Conservation (phyloP, 2,888 invertebrate species). For the Spodoptera exigua region DNA sequence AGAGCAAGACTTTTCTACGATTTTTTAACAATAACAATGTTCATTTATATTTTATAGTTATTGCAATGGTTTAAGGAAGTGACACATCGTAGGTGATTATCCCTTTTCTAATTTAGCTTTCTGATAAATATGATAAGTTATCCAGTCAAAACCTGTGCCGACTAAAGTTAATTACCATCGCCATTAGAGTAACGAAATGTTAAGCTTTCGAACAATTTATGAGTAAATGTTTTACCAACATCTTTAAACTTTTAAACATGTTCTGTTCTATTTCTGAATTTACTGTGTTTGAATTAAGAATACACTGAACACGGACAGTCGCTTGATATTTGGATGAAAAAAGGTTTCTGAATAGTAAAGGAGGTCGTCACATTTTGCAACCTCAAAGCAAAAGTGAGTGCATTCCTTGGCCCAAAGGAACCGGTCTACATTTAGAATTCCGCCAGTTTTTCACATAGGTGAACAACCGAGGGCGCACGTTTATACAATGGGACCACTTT, state of each 20-base stretch:
- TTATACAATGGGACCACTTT: constrained; percentile 83
- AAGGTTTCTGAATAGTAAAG: constrained; percentile 2
- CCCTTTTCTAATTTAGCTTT: no score
- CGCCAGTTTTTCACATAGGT: constrained; percentile 78
- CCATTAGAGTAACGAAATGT: constrained; percentile 12
- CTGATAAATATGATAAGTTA: no score
- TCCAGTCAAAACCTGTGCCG: constrained; percentile 1
- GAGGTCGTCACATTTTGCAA: constrained; percentile 3
- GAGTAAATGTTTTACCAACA: constrained; percentile 6
- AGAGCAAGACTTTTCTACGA: no score
- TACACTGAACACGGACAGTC: background rate
- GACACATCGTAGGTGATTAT: no score
- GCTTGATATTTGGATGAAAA: constrained; percentile 1
- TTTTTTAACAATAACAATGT: no score
- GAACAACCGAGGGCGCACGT: constrained; percentile 72
- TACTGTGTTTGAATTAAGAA: constrained; percentile 25
- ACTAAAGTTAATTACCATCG: constrained; percentile 12
- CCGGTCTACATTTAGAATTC: constrained; percentile 67
- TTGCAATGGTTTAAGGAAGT: no score
- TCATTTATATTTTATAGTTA: no score
- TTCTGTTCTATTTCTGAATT: constrained; percentile 1
- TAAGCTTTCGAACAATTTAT: constrained; percentile 8
- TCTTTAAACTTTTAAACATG: constrained; percentile 7
- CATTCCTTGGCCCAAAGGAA: constrained; percentile 58
- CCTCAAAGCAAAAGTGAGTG: constrained; percentile 57